These are phyloP conservation scores for Drosophila nebulosa DNA, from an alignment of 1,140 invertebrate species.

Conservation along the genomic window DNA sequence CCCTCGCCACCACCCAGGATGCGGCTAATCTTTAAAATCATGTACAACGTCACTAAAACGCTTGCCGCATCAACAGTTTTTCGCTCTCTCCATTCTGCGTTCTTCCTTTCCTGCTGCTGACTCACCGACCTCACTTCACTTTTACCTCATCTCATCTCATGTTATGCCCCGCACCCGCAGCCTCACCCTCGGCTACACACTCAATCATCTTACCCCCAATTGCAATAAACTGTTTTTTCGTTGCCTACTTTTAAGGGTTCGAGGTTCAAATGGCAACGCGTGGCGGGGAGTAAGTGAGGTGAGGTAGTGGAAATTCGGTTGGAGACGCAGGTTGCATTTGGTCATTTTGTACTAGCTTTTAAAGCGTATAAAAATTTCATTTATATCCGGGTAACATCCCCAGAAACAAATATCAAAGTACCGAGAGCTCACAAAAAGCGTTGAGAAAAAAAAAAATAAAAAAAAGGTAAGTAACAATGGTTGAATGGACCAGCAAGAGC, in stretches of 20 bases:
- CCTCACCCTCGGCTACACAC: constrained; percentile 9
- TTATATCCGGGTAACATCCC: constrained; percentile 46
- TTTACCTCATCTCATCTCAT: not conserved
- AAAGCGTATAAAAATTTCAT: constrained; percentile 73
- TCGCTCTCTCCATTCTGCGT: not conserved
- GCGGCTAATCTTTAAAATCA: constrained; percentile 74
- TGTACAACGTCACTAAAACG: constrained; percentile 62
- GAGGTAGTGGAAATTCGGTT: not conserved
- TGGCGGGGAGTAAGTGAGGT: too few species aligned
- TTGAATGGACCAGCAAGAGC: not conserved
- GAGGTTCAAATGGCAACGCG: not conserved
- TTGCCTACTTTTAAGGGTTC: constrained; percentile 69
- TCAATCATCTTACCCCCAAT: constrained; percentile 19
- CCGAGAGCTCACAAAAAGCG: not conserved
- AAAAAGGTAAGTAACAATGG: not conserved
- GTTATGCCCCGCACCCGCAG: not conserved
- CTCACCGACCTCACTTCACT: constrained; percentile 40
- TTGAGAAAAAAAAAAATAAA: constrained; percentile 41
- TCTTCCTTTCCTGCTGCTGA: constrained; percentile 40
- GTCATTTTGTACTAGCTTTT: constrained; percentile 57
- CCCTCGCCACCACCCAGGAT: constrained; percentile 33
- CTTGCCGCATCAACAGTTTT: constrained; percentile 64
- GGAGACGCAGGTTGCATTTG: constrained; percentile 49
- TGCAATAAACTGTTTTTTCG: constrained; percentile 60
- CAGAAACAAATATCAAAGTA: constrained; percentile 6